Base-by-base conservation (phyloP, 2,113 vertebrate genomes). In the Siniperca knerii region DNA sequence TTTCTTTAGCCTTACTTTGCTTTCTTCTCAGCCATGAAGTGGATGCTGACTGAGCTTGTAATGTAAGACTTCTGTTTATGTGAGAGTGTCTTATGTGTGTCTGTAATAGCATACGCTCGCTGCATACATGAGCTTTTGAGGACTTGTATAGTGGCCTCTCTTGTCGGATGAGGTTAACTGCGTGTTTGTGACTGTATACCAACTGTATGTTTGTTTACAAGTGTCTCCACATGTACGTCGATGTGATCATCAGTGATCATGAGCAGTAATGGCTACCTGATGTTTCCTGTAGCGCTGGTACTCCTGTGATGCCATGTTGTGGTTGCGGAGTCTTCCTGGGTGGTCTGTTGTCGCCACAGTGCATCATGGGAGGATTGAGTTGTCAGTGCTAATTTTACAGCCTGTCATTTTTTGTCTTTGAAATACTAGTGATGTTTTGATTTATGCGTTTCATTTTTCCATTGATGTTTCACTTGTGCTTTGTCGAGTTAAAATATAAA, bases 21-120 rank as follows among this genome's bases (percentile, higher is more conserved):
- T 87, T 95, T 98, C 94, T 96, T 98, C 89, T 96, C 97, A 65
- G 96, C 97, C 66, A 92, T 97, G 77, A 99, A 98, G 94, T 99
- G 98, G 98, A 97, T 99, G 93, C 95, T 98, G 94, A 98, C 98
- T 21, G 97, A 99, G 92, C 95, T 99, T 87, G 96, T 98, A 96
- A 95, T 98, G 98, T 99, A 97, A 99, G 98, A 96, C 20, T 46
- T 82, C 50, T 48, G 78, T 75, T 65, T 75, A 40, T 82, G 33
- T 65, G 66, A 70, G 55, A 66, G n/a, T 42, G 64, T 71, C 18
- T 69, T 50, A 9, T 50, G 44, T 87, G 52, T 82, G 68, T 65
- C 80, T 66, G 44, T 64, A 57, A 83, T 42, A 29, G 11, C 70
- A 54, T 0, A 4, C 4, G 15, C 61, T 25, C 2, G 50, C 25